Percentiles rank a stretch among this genome's conserved stretches.
phyloP scores from a whole-genome alignment of 2,113 vertebrate genomes.

The Grantiella picta region DNA sequence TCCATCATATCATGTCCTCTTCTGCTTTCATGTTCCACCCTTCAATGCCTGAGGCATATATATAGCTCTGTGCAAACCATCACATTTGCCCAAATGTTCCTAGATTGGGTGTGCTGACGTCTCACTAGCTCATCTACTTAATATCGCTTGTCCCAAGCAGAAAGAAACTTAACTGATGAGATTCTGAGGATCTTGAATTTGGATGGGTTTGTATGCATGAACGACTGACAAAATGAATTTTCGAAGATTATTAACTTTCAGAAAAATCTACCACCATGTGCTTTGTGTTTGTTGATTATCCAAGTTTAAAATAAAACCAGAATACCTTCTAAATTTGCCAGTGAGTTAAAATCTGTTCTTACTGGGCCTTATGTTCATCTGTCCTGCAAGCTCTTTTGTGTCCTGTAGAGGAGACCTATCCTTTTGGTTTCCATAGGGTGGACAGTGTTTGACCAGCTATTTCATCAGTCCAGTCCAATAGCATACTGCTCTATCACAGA shows the following conservation, averaged over 20 bases:
- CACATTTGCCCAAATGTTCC: neutral
- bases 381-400: neutral
- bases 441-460: neutral
- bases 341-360: neutral
- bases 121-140: neutral
- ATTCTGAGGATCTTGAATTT: neutral
- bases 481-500: neutral
- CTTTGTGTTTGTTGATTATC: neutral
- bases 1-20: neutral
- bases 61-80: neutral
- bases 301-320: neutral
- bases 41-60: neutral
- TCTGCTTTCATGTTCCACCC: neutral
- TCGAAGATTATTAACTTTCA: neutral
- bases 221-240: neutral
- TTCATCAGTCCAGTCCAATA: neutral
- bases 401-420: neutral
- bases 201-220: neutral
- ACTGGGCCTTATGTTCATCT: neutral
- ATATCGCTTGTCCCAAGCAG: neutral
- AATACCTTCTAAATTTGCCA: neutral
- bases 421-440: neutral
- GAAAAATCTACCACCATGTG: neutral
- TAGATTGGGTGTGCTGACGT: neutral
- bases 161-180: neutral